phyloP scores from a whole-genome alignment of 2,888 invertebrate species.

The Urechis unicinctus region DNA sequence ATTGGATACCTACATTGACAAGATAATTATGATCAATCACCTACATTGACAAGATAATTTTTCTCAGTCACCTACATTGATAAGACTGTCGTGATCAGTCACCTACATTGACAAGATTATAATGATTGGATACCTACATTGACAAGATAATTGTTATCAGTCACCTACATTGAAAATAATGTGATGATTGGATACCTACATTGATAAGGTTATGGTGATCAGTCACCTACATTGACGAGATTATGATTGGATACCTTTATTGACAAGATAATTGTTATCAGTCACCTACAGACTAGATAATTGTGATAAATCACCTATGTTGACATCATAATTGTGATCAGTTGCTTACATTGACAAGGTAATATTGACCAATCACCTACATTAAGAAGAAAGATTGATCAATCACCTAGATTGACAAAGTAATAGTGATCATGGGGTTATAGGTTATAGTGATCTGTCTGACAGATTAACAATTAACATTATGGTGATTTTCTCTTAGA shows the following conservation, averaged over 20 bases:
- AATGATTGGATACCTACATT: neutral
- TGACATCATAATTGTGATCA: neutral
- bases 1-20: neutral
- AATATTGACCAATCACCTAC: no score
- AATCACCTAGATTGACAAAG: neutral
- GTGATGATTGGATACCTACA: neutral
- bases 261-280: no score
- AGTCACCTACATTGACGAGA: neutral
- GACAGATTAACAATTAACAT: no score
- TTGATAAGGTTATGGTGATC: neutral
- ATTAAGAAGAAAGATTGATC: no score
- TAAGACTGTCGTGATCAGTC: neutral
- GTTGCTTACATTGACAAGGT: neutral
- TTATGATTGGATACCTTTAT: no score
- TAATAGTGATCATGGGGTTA: neutral
- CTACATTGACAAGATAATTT: neutral
- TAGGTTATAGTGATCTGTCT: no score
- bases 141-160: no score
- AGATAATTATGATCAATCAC: neutral
- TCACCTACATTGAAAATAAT: no score
- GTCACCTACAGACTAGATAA: no score
- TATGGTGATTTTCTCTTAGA: no score
- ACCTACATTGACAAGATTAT: neutral
- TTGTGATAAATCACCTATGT: neutral
- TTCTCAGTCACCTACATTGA: no score